Evolutionary conservation across 2,797 vertebrate species (phyloP), one percentile per base, ranked within the genome.

Genomic region (Mus spretus): DNA sequence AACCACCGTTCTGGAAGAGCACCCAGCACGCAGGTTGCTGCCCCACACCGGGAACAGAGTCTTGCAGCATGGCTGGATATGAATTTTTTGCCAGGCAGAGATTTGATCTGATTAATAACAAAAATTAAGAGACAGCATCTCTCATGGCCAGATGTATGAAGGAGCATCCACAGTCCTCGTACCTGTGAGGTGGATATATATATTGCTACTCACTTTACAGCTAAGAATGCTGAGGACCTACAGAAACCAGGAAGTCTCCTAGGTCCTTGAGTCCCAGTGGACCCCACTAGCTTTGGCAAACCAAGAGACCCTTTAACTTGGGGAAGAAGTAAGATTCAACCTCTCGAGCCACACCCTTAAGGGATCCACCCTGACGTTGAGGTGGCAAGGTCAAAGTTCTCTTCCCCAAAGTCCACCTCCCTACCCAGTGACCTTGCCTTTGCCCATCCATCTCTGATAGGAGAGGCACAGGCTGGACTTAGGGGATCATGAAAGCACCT

Each of bases 221-320:
- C 7, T 0, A 0, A n/a, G 74, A 37, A 28, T 0, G 0, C 37
- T 8, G 15, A 70, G 77, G n/a, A 24, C 63, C 57, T 24, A 1
- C 19, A 28, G 57, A 44, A 37, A 13, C 67, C 24, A 9, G 2
- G 14, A 70, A 11, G 26, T 28, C 12, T 40, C 12, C 31, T 40
- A 34, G 37, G 37, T 3, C n/a, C 55, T 13, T 63, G 37, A 31
- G 59, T 84, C 59, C 40, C 37, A 63, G 5, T 6, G 59, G 59
- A 11, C 4, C 31, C 20, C 13, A 44, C 17, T 44, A 14, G 11
- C 24, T 3, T n/a, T 50, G 50, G 31, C 31, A 26, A 70, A 84
- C 40, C 81, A 63, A 83, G 57, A 63, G 40, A 44, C 40, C 26
- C 59, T 47, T 84, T 84, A 31, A 63, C 13, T 17, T 13, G 47